Conservation (phyloP, 1,140 invertebrate genomes). For the Lordiphosa clarofinis region DNA sequence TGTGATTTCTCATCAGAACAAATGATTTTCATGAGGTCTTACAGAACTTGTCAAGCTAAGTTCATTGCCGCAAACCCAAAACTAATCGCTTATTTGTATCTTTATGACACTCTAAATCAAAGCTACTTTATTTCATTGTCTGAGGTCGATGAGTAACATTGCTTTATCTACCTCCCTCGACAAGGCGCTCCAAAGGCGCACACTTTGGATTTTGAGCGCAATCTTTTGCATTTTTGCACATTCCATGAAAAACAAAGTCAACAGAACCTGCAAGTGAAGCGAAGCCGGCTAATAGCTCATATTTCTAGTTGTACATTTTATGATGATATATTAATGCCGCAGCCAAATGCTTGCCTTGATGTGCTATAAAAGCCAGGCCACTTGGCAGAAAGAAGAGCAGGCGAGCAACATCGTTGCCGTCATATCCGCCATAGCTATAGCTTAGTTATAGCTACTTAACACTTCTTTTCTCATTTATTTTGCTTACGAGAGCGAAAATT, state of each 20-base stretch:
- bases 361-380: slow-evolving; percentile 58
- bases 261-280: slow-evolving; percentile 6
- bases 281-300: slow-evolving; percentile 26
- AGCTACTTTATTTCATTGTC: too few relatives aligned
- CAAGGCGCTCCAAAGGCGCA: too few relatives aligned
- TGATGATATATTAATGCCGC: slow-evolving; percentile 67
- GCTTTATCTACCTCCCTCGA: too few relatives aligned
- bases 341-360: slow-evolving; percentile 38
- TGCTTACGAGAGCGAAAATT: slow-evolving; percentile 48
- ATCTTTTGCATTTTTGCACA: slow-evolving; percentile 40
- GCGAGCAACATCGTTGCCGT: background rate
- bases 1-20: too few relatives aligned
- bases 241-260: slow-evolving; percentile 32
- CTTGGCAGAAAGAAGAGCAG: slow-evolving; percentile 21
- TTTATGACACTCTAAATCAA: too few relatives aligned
- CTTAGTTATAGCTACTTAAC: slow-evolving; percentile 53
- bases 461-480: slow-evolving; percentile 47
- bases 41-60: too few relatives aligned
- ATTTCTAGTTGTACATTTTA: slow-evolving; percentile 44
- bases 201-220: too few relatives aligned
- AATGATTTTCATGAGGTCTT: too few relatives aligned
- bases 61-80: too few relatives aligned
- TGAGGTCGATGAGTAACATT: too few relatives aligned
- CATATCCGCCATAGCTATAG: slow-evolving; percentile 22
- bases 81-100: too few relatives aligned